Evolutionary conservation across 2,888 invertebrate genomes (phyloP).

Genomic region (Lochmaea capreae): DNA sequence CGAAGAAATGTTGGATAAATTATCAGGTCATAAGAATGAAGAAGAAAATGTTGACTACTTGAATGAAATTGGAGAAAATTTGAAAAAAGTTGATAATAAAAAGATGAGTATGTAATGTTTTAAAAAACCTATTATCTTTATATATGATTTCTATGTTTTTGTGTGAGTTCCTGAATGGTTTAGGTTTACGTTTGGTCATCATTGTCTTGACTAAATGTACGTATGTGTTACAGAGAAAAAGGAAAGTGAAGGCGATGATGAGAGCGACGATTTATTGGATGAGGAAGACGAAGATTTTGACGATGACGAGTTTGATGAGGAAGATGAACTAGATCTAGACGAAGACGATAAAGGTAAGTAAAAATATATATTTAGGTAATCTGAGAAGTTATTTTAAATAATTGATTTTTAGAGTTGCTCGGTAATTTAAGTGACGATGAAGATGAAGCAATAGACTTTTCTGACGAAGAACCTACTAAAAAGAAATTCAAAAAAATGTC

Average conservation of each 20-base stretch:
- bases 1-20: constrained; percentile 74
- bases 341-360: constrained; percentile 62
- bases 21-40: constrained; percentile 65
- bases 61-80: constrained; percentile 71
- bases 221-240: constrained; percentile 4
- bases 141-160: too few species aligned
- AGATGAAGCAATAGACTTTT: constrained; percentile 64
- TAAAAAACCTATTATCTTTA: too few species aligned
- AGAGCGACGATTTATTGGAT: constrained; percentile 36
- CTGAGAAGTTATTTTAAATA: neutral
- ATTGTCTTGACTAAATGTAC: neutral
- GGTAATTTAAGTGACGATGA: constrained; percentile 59
- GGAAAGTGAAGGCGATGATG: constrained; percentile 36
- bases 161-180: too few species aligned
- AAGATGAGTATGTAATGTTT: constrained; percentile 41
- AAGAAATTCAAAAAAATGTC: constrained; percentile 41
- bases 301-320: constrained; percentile 42
- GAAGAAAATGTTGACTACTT: constrained; percentile 72
- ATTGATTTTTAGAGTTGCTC: constrained; percentile 51
- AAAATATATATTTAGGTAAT: too few species aligned
- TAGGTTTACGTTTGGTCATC: too few species aligned
- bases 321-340: constrained; percentile 59
- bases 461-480: constrained; percentile 53
- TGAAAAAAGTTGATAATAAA: constrained; percentile 50
- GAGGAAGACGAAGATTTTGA: constrained; percentile 60